Conservation (phyloP, 2,888 invertebrate species). For the Uloborus plumipes region DNA sequence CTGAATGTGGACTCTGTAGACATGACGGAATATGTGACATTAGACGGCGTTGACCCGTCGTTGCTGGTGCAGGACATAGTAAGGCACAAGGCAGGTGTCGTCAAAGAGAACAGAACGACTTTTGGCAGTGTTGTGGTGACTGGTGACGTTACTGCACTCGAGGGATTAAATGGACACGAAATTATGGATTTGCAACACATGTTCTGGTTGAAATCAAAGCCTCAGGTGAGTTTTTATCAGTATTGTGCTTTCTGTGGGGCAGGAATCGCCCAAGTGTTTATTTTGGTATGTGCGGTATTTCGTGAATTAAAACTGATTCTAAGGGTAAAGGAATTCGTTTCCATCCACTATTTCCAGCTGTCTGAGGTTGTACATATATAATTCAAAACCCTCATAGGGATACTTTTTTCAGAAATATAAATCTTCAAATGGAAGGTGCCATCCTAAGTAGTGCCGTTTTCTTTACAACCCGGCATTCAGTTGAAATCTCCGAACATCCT, state of each 20-base stretch:
- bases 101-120: not conserved
- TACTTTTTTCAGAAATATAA: no score
- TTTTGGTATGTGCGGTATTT: no score
- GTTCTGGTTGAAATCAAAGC: conserved; percentile 34
- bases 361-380: no score
- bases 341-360: no score
- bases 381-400: no score
- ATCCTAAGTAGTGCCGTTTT: no score
- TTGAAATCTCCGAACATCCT: no score
- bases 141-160: conserved; percentile 16
- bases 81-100: conserved; percentile 38
- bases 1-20: conserved; percentile 15
- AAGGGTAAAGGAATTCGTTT: no score
- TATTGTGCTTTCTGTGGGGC: not conserved
- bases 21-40: conserved; percentile 35
- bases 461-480: no score
- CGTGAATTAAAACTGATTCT: no score
- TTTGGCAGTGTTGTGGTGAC: conserved; percentile 34
- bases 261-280: no score
- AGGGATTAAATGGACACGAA: conserved; percentile 37
- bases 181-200: conserved; percentile 19
- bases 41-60: conserved; percentile 46
- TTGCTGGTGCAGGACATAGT: conserved; percentile 33
- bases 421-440: no score
- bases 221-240: conserved; percentile 29